A percentile compares a stretch with the other conserved stretches of the same genome.
These are phyloP conservation scores for Sylvia atricapilla DNA, from an alignment of 2,113 vertebrate genomes.

Conservation along the genomic window DNA sequence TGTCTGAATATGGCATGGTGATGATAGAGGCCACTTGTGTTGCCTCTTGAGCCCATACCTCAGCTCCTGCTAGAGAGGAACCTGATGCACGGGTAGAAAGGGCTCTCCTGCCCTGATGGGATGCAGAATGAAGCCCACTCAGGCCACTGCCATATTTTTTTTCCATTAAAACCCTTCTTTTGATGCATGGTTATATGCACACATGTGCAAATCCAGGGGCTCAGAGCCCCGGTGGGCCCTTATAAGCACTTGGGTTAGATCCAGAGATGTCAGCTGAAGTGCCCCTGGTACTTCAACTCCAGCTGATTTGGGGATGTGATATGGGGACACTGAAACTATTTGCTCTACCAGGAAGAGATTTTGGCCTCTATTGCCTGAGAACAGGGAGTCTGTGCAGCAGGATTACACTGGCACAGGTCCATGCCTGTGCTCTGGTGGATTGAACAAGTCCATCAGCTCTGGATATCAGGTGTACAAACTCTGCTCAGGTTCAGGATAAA, in stretches of 20 bases:
- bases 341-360: not conserved
- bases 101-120: not conserved
- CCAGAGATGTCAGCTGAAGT: not conserved
- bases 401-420: no score
- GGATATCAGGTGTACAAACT: not conserved
- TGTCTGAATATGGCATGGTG: not conserved
- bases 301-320: not conserved
- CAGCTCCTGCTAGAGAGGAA: not conserved
- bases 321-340: not conserved
- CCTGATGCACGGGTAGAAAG: not conserved
- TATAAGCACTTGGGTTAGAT: not conserved
- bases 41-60: not conserved
- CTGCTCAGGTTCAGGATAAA: not conserved
- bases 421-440: not conserved
- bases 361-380: not conserved
- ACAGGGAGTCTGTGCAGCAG: not conserved
- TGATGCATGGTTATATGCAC: not conserved
- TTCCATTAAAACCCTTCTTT: not conserved
- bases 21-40: not conserved
- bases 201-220: fast-evolving
- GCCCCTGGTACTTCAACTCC: not conserved
- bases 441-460: not conserved
- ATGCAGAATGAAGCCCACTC: not conserved
- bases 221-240: not conserved
- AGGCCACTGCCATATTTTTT: not conserved